phyloP scores from a whole-genome alignment of 2,888 invertebrate species.

The Didymodactylos carnosus region DNA sequence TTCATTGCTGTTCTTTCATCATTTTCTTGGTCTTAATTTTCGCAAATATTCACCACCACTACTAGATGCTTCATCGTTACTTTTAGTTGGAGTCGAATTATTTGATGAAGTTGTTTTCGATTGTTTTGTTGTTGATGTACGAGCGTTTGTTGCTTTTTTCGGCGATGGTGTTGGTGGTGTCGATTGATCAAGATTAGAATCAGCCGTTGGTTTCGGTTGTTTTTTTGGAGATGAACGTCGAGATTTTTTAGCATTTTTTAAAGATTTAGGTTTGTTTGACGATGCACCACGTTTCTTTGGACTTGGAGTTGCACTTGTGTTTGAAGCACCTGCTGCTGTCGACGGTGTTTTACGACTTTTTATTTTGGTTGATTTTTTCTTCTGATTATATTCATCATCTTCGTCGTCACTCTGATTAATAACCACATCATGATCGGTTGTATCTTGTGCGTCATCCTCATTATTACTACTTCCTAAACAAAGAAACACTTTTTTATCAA shows the following conservation, averaged over 20 bases:
- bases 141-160: not conserved
- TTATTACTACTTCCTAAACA: not conserved
- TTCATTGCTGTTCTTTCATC: too few species aligned
- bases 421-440: not conserved
- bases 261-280: too few species aligned
- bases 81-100: too few species aligned
- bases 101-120: too few species aligned
- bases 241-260: too few species aligned
- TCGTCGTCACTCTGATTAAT: not conserved
- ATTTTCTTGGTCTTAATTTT: not conserved
- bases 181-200: not conserved
- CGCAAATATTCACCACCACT: not conserved
- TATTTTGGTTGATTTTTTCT: not conserved
- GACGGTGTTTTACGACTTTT: not conserved
- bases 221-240: not conserved
- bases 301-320: too few species aligned
- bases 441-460: not conserved
- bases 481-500: too few species aligned
- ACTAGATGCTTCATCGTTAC: too few species aligned
- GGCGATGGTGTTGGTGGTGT: not conserved
- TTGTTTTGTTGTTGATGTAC: not conserved
- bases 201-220: not conserved
- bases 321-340: not conserved
- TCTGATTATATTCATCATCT: not conserved
- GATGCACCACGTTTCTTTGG: too few species aligned